Conservation (phyloP, 2,888 invertebrate species). For the Petrolisthes cinctipes region DNA sequence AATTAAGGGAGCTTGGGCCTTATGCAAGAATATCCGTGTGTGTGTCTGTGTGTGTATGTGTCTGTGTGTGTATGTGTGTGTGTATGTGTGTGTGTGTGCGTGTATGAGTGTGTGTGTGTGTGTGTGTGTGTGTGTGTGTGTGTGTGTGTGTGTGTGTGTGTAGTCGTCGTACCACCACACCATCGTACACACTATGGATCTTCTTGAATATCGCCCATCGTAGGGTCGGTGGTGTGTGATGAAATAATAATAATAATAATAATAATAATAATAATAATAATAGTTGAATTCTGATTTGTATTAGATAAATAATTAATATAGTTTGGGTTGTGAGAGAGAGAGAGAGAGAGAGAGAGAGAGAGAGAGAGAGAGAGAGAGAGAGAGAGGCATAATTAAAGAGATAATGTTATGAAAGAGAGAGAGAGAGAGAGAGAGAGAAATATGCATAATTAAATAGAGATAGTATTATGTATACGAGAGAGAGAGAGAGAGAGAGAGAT, state of each 20-base stretch:
- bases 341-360: not conserved
- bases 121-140: not conserved
- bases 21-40: not conserved
- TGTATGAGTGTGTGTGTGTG: not conserved
- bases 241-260: not conserved
- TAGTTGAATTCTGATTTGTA: not conserved
- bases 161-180: too few relatives aligned
- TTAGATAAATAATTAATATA: not conserved
- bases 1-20: not conserved
- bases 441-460: too few relatives aligned
- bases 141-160: not conserved
- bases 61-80: not conserved
- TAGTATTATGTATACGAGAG: too few relatives aligned
- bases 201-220: not conserved
- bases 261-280: slow-evolving; percentile 4
- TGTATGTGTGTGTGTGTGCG: not conserved
- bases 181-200: too few relatives aligned
- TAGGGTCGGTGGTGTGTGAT: not conserved
- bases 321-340: not conserved
- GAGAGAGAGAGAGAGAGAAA: not conserved
- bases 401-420: not conserved
- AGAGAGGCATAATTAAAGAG: too few relatives aligned
- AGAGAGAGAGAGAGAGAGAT: too few relatives aligned
- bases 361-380: not conserved
- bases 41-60: not conserved